Base-by-base conservation (phyloP, 2,113 vertebrate species). In the Anoplopoma fimbria region DNA sequence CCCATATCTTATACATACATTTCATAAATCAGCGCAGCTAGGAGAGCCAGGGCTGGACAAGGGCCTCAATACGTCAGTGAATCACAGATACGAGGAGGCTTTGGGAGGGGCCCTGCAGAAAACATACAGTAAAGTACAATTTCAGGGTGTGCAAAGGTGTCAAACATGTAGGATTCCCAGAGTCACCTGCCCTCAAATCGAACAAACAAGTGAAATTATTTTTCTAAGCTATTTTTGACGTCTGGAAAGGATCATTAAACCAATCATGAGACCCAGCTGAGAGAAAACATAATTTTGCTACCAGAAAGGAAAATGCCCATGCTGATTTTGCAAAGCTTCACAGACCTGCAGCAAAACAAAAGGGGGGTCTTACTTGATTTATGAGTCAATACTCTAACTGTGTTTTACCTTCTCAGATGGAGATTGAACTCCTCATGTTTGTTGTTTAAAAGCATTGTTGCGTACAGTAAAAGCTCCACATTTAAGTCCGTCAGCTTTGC, bases 161-260 rank as follows among this genome's bases (percentile, higher is more conserved):
- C 81, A 80, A 78, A 88, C 68, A 65, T 31, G 61, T 49, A 71
- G 40, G 75, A 70, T 67, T 61, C 63, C 70, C 84, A 74, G 25
- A 73, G 72, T 45, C 23, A 63, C 42, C 45, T 68, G 70, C 80
- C 29, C 75, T 87, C 82, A 68, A 45, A 77, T 72, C 29, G 63
- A 69, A 47, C 57, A 75, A n/a, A 71, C 13, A 47, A 73, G 29
- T 69, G 2, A 86, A 80, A 91, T 88, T 95, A 93, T 94, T 95
- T 95, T 93, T 94, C 82, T 94, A 94, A 91, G 86, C 87, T 93
- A 92, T 91, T 93, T 93, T 91, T 87, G 89, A 93, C 86, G 83
- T 89, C 72, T 70, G 81, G 73, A 84, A 81, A 80, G 79, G 70
- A 84, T 79, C 73, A 57, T 77, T 49, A 10, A 73, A 61, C 68